These are phyloP conservation scores for Epinephelus cyanopodus DNA, from an alignment of 2,113 vertebrate species.

Conservation along the genomic window DNA sequence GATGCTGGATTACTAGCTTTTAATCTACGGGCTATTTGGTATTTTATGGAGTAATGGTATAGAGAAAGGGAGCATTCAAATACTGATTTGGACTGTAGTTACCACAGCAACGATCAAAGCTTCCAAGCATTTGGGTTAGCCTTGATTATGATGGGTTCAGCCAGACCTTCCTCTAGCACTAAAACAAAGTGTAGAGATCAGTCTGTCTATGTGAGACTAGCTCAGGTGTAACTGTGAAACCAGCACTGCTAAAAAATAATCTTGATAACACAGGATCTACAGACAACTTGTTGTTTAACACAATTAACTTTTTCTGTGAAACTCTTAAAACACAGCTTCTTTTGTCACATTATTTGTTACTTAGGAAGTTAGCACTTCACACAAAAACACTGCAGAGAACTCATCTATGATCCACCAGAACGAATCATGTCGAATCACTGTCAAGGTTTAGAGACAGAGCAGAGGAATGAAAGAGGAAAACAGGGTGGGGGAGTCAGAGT, in stretches of 20 bases:
- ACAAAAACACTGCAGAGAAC: background rate
- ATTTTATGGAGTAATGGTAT: too few species aligned
- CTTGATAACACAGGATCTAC: background rate
- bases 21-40: too few species aligned
- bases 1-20: too few species aligned
- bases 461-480: background rate
- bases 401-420: background rate
- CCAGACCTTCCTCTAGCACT: too few species aligned
- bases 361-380: background rate
- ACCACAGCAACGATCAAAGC: too few species aligned
- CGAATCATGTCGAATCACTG: background rate
- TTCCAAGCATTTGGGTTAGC: too few species aligned
- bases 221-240: slow-evolving; percentile 4
- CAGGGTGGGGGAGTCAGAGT: background rate
- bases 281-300: background rate
- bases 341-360: background rate
- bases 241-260: background rate
- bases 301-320: too few species aligned
- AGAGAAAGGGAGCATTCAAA: too few species aligned
- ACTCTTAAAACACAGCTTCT: background rate
- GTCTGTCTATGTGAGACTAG: too few species aligned
- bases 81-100: too few species aligned
- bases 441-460: background rate
- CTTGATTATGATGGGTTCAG: too few species aligned
- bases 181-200: too few species aligned